Base-by-base conservation (phyloP, 2,888 invertebrate species). In the Epinotia bilunana region DNA sequence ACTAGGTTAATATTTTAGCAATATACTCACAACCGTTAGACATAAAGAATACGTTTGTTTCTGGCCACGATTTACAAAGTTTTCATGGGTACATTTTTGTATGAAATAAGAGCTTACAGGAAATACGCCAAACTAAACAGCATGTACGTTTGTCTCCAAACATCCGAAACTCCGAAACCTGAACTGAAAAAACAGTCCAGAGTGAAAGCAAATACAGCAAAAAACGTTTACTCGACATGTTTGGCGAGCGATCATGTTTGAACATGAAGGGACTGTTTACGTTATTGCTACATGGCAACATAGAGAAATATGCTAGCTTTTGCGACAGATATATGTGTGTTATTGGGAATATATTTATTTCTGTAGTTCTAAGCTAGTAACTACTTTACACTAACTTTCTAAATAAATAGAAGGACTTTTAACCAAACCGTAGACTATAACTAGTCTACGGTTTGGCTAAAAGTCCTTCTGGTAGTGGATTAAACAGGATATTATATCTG, bases 131-230 rank as follows among this genome's bases (percentile, higher is more conserved):
- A 58, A 69, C 58, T 43, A 60, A 60, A 69, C 75, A 67, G 60
- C 53, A 63, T 49, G 69, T 67, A 60, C 60, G 65, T 65, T 72
- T 67, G 70, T 33, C 71, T 71, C 46, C 75, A 71, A 75, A 75
- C 75, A 75, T 69, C 69, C 70, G 53, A 39, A 58, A 72, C 58
- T 39, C 64, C 16, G 72, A 43, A 74, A 74, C 76, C 74, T 46
- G 76, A 77, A 74, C 76, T 68, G 62, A 72, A 69, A 74, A 67
- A 77, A 74, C 74, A 71, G 74, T n/a, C 61, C 58, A 69, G 75
- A 75, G 75, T 75, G 62, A 75, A 75, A 72, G 75, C 70, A 75
- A 75, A 75, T 75, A 75, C 64, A 67, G 71, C 75, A 75, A 75
- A 75, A 75, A 75, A 75, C 70, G 58, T 69, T 60, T 69, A 58